Base-by-base conservation (phyloP, 2,888 invertebrate species). In the Tiliacea citrago region DNA sequence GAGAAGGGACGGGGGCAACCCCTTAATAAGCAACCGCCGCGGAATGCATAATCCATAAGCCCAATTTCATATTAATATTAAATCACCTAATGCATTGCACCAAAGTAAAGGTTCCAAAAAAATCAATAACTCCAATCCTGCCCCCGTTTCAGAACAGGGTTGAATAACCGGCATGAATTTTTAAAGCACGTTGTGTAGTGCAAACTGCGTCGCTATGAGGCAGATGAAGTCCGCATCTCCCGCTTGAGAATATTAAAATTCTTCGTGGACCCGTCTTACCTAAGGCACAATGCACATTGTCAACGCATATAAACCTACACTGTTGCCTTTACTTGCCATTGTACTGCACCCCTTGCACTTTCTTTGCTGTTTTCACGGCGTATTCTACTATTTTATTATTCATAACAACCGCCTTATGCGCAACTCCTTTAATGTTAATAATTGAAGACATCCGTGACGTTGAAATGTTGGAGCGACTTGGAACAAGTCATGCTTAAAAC, bases 271-370 rank as follows among this genome's bases (percentile, higher is more conserved):
- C 60, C 61, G 79, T 89, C 89, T 88, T 93, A 91, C 89, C 88
- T 93, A 91, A 93, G 91, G 94, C 92, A 95, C 95, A 95, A 94
- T 95, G 93, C 93, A 94, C 93, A 95, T 94, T 96, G 95, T 96
- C 95, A 95, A 94, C 94, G 94, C 91, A 90, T 92, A 93, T 94
- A 94, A 95, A 95, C 92, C 93, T 93, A 95, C 95, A 95, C 84
- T 95, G 96, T 95, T 94, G 95, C 95, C 88, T 95, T 95, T 94
- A 95, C 93, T 94, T 90, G 91, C 95, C 90, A 96, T 96, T 96
- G 96, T 96, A 91, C 89, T 91, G 92, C 94, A 91, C 88, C 94
- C 94, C 92, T 91, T 92, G 93, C 93, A 91, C 92, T 93, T 94
- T 92, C 94, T 94, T 94, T 92, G 90, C 93, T 91, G 91, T 94